Conservation (phyloP, 2,113 vertebrate genomes). For the Myrmecophaga tridactyla region DNA sequence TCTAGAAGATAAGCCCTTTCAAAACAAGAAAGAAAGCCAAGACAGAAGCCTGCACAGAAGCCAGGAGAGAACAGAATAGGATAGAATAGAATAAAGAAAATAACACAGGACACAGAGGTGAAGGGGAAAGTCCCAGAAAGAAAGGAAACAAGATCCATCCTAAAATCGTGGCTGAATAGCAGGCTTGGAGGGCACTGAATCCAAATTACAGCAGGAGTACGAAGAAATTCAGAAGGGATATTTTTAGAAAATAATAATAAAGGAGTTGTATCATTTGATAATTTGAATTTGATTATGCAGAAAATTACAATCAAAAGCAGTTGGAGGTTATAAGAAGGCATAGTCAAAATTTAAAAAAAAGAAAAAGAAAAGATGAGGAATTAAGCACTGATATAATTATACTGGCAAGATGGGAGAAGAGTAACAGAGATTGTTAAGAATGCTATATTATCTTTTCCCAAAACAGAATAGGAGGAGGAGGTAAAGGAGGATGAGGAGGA, state of each 20-base stretch:
- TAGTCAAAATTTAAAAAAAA: not conserved
- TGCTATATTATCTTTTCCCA: not conserved
- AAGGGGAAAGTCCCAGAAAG: not conserved
- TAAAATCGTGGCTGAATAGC: not conserved
- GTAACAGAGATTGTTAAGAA: not conserved
- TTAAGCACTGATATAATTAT: not conserved
- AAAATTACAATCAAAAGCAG: not conserved
- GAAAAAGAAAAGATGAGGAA: not conserved
- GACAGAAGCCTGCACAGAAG: not conserved
- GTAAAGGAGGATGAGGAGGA: not conserved
- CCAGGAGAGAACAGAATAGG: too few species aligned
- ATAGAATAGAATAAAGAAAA: not conserved
- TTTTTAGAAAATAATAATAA: not conserved
- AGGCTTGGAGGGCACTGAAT: not conserved
- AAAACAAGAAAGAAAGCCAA: not conserved
- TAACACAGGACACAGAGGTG: not conserved
- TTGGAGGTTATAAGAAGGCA: not conserved
- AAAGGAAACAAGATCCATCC: not conserved
- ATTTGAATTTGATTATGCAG: not conserved
- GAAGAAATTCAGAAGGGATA: not conserved
- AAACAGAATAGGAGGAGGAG: not conserved
- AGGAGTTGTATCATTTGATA: not conserved
- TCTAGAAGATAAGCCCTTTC: not conserved
- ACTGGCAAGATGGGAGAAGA: not conserved
- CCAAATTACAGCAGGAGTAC: not conserved